These are phyloP conservation scores for Tetraneura akinire DNA, from an alignment of 1,140 invertebrate genomes.

Conservation along the genomic window DNA sequence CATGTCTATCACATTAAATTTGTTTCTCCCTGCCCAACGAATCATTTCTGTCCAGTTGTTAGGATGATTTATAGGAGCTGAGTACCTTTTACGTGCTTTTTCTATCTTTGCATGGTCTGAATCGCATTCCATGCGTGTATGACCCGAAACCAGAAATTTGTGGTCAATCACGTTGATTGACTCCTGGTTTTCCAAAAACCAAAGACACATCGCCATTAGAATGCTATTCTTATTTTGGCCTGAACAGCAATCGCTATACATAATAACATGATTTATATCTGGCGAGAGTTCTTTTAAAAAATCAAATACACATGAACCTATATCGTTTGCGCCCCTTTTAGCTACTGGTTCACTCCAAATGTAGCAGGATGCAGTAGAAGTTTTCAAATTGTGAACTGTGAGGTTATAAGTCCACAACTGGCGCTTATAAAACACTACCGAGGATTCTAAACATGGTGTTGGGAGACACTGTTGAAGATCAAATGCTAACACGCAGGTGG, in stretches of 20 bases:
- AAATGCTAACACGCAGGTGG: constrained; percentile 2
- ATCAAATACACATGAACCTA: neutral
- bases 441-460: constrained; percentile 33
- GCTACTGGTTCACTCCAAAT: neutral
- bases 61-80: neutral
- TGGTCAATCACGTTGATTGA: neutral
- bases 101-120: constrained; percentile 31
- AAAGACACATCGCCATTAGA: constrained; percentile 8
- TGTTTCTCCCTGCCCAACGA: neutral
- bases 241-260: constrained; percentile 34
- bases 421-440: constrained; percentile 48
- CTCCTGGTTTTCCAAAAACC: neutral
- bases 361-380: neutral
- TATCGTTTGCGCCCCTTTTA: neutral
- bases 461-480: constrained; percentile 50
- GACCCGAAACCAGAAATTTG: constrained; percentile 14
- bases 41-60: constrained; percentile 7
- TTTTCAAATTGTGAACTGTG: neutral
- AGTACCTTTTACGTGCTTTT: constrained; percentile 15
- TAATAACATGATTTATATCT: neutral
- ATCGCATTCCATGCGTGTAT: constrained; percentile 28
- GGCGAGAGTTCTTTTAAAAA: neutral
- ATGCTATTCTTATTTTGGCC: constrained; percentile 48
- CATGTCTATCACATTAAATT: constrained; percentile 6
- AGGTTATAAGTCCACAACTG: constrained; percentile 43